Base-by-base conservation (phyloP, 2,113 vertebrate species). In the Chionomys nivalis region DNA sequence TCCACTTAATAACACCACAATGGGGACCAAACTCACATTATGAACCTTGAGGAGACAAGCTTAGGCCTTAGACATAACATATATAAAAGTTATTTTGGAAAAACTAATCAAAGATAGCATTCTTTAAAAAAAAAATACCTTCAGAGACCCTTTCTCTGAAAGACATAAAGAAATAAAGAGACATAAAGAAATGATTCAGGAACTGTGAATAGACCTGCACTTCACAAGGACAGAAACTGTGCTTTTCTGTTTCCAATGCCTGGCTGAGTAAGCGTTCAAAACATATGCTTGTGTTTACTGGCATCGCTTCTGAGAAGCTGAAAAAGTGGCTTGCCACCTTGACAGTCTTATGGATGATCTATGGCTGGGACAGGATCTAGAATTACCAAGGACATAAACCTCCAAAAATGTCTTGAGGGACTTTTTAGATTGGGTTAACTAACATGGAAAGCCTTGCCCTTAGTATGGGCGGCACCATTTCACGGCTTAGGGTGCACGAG, bases 11-110 rank as follows among this genome's bases (percentile, higher is more conserved):
- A 90, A 17, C 5, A 49, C 23, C 61, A 90, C 87, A 89, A 1
- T 76, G 52, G 17, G 36, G 55, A 63, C 28, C 39, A 70, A 70
- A 52, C 17, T 52, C 10, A 11, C 26, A 70, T 36, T 16, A 7
- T 36, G 26, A 66, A 70, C 63, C 36, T 26, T 3, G 42, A n/a
- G 16, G 49, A 39, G 17, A 82, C 77, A 91, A 70, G 65, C 16
- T 31, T 77, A 31, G 16, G 19, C 28, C 26, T 42, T 33, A 42
- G 10, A 7, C 23, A 39, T n/a, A 39, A 2, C 33, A 33, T 21
- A n/a, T 21, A 23, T 78, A 83, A 91, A 82, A 88, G 39, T 42
- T 77, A 52, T 36, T 90, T 90, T 90, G 14, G 49, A 94, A 91
- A 23, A 92, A n/a, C 8, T 39, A 68, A 68, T 68, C 44, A 39